Base-by-base conservation (phyloP, 2,888 invertebrate genomes). In the Drepanosiphum platanoidis region DNA sequence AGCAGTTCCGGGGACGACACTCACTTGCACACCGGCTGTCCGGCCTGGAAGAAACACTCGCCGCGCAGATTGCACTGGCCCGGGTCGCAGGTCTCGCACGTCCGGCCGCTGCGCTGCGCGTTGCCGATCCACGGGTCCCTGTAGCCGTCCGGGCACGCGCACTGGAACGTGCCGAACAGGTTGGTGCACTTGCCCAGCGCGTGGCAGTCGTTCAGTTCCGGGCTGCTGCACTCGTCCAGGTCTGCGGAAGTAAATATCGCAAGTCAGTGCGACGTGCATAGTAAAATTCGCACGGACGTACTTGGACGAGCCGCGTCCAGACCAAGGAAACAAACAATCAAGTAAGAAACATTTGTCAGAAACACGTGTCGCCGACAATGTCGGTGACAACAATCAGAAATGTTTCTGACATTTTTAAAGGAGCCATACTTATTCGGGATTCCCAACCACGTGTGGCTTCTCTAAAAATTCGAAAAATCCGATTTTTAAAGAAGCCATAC, bases 181-280 rank as follows among this genome's bases (percentile, higher is more conserved):
- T 97, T 97, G 68, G 92, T 92, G 88, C 97, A 97, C 0, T 90
- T 91, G 0, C 96, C 96, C 30, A 94, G 91, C 11, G 92, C 90
- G 88, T 96, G 95, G 87, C 97, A 97, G 89, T 97, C 97, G 89
- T 97, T 95, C 58, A 96, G 90, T 22, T 96, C 96, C 0, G 93
- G 90, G 0, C 94, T 94, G 0, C 94, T 92, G 88, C 97, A 97
- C 89, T 97, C 97, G 89, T 97, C 96, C 87, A 97, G 90, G 90
- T 97, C 97, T 93, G 89, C 30, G 88, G 89, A 36, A 34, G 39
- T 1, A 27, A 18, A 22, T n/a, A 36, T 4, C 27, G 68, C 71
- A 36, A n/a, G 15, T 27, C 7, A n/a, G n/a, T n/a, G n/a, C n/a
- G n/a, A n/a, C n/a, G n/a, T n/a, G n/a, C n/a, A n/a, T n/a, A n/a